Evolutionary conservation across 2,113 vertebrate species (phyloP).

Genomic region (Paramisgurnus dabryanus): DNA sequence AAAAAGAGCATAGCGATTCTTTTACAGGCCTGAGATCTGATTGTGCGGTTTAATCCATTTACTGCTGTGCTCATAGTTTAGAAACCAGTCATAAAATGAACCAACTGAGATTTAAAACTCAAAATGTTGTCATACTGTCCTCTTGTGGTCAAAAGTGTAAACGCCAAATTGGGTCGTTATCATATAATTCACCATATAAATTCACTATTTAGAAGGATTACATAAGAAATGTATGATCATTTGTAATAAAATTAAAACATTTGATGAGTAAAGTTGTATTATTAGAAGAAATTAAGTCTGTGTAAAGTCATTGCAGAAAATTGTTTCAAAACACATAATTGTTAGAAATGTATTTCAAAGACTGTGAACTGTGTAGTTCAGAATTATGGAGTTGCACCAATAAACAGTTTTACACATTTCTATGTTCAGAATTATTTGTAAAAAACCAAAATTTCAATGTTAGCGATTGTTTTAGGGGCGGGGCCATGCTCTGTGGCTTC

Average conservation of each 20-base stretch:
- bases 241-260: neutral
- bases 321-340: too few species aligned
- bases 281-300: too few species aligned
- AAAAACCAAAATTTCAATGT: too few species aligned
- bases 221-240: slow-evolving; percentile 54
- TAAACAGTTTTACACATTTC: too few species aligned
- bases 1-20: slow-evolving; percentile 44
- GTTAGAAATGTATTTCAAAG: too few species aligned
- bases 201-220: slow-evolving; percentile 52
- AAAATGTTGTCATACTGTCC: slow-evolving; percentile 66
- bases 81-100: slow-evolving; percentile 38
- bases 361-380: too few species aligned
- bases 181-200: slow-evolving; percentile 63
- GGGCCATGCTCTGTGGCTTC: too few species aligned
- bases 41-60: slow-evolving; percentile 64
- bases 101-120: slow-evolving; percentile 22
- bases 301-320: too few species aligned
- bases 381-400: too few species aligned
- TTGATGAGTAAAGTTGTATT: too few species aligned
- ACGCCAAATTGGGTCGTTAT: slow-evolving; percentile 36
- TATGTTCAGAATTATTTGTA: too few species aligned
- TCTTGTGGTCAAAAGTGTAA: slow-evolving; percentile 60
- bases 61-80: slow-evolving; percentile 50
- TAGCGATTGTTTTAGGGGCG: too few species aligned
- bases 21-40: slow-evolving; percentile 52